A percentile compares a stretch with the other conserved stretches of the same genome.
phyloP scores from a whole-genome alignment of 2,113 vertebrate genomes.

The Gopherus evgoodei region DNA sequence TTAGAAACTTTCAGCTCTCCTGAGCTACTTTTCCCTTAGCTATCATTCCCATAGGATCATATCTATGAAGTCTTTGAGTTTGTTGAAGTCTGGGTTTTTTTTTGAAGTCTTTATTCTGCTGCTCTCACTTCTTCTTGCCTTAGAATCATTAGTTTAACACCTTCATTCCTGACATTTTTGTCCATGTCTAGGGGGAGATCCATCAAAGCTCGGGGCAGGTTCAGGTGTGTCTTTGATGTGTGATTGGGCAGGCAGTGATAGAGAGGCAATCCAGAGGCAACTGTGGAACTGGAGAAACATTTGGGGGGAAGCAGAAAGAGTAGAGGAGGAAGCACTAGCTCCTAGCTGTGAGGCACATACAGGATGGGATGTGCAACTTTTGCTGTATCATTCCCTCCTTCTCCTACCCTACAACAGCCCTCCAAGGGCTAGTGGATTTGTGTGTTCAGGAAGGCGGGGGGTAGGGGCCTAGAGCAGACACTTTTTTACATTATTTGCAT shows the following conservation, averaged over 20 bases:
- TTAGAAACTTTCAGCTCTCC: not conserved
- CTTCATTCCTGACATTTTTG: not conserved
- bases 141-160: not conserved
- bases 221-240: not conserved
- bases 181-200: not conserved
- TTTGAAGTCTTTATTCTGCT: not conserved
- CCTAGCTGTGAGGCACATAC: not conserved
- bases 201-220: not conserved
- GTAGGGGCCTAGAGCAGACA: not conserved
- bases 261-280: not conserved
- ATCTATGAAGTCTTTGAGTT: not conserved
- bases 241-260: not conserved
- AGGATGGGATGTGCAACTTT: not conserved
- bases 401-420: not conserved
- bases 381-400: not conserved
- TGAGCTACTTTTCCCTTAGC: not conserved
- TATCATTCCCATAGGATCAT: not conserved
- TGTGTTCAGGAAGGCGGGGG: no score
- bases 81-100: not conserved
- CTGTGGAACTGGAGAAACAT: not conserved
- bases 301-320: not conserved
- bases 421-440: not conserved
- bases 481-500: not conserved
- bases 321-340: not conserved
- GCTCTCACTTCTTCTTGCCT: not conserved